phyloP scores from a whole-genome alignment of 1,140 invertebrate species.

The Mya arenaria region DNA sequence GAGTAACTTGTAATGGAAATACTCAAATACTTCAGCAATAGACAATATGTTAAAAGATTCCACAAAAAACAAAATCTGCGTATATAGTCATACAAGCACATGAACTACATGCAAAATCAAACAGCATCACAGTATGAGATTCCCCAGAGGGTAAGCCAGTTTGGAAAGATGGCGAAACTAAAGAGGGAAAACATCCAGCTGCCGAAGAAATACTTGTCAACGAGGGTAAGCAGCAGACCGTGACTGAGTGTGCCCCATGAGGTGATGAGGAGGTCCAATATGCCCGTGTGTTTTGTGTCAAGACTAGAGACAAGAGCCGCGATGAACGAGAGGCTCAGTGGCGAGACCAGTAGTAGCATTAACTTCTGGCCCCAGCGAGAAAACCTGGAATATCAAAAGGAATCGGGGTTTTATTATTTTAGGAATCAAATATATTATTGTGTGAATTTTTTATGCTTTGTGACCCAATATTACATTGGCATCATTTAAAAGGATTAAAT shows the following conservation, averaged over 20 bases:
- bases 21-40: too few relatives aligned
- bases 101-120: too few relatives aligned
- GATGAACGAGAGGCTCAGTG: conserved; percentile 68
- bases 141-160: conserved; percentile 85
- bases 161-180: conserved; percentile 84
- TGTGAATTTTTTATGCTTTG: too few relatives aligned
- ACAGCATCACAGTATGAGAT: conserved; percentile 66
- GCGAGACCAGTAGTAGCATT: conserved; percentile 72
- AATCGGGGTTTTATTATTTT: too few relatives aligned
- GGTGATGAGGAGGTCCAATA: conserved; percentile 59
- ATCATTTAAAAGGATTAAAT: too few relatives aligned
- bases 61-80: too few relatives aligned
- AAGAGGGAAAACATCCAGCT: conserved; percentile 86
- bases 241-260: conserved; percentile 82
- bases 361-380: conserved; percentile 66
- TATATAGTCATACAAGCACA: too few relatives aligned
- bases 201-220: conserved; percentile 90
- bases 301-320: conserved; percentile 63
- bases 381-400: conserved; percentile 59
- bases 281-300: conserved; percentile 49
- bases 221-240: conserved; percentile 89
- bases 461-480: too few relatives aligned
- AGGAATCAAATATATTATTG: too few relatives aligned
- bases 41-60: too few relatives aligned
- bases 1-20: too few relatives aligned